Percentiles rank a stretch among this genome's conserved stretches.
These are phyloP conservation scores for Drosophila athabasca DNA, from an alignment of 1,140 invertebrate species.

Conservation along the genomic window DNA sequence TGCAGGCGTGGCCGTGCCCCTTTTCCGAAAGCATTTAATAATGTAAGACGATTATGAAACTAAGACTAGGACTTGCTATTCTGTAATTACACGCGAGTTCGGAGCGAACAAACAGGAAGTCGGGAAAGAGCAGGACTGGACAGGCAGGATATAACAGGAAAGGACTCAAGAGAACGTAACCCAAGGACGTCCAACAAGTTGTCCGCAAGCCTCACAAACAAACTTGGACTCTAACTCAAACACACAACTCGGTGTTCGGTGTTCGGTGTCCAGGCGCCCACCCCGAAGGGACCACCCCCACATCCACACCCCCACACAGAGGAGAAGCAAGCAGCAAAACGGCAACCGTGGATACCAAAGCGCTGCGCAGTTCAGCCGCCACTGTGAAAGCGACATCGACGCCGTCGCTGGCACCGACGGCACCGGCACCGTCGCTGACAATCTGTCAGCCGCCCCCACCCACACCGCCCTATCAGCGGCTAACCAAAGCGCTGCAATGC, in stretches of 20 bases:
- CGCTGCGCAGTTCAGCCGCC: conserved; percentile 69
- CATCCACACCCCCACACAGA: conserved; percentile 16
- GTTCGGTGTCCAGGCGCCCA: too few relatives aligned
- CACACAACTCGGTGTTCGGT: background rate
- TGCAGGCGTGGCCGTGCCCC: conserved; percentile 32
- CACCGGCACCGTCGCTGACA: conserved; percentile 61
- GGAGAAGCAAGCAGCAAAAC: conserved; percentile 73
- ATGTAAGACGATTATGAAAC: conserved; percentile 38
- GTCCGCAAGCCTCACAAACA: conserved; percentile 13
- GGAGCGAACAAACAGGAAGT: background rate
- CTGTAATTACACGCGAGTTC: conserved; percentile 53
- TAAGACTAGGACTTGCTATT: conserved; percentile 24
- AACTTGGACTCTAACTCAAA: background rate
- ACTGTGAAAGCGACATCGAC: conserved; percentile 61
- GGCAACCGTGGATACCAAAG: conserved; percentile 83
- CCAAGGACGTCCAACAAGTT: conserved; percentile 50
- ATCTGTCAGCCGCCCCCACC: conserved; percentile 75
- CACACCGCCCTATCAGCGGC: conserved; percentile 83
- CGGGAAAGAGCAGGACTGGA: conserved; percentile 1
- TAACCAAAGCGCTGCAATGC: conserved; percentile 83
- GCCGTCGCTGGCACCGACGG: conserved; percentile 20
- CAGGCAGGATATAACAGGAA: background rate
- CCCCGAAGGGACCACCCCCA: conserved; percentile 4
- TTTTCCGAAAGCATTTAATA: conserved; percentile 41
- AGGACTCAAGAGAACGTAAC: background rate